Percentiles rank a stretch among this genome's conserved stretches.
Conservation (phyloP, 1,140 invertebrate genomes). For the Batillaria attramentaria region DNA sequence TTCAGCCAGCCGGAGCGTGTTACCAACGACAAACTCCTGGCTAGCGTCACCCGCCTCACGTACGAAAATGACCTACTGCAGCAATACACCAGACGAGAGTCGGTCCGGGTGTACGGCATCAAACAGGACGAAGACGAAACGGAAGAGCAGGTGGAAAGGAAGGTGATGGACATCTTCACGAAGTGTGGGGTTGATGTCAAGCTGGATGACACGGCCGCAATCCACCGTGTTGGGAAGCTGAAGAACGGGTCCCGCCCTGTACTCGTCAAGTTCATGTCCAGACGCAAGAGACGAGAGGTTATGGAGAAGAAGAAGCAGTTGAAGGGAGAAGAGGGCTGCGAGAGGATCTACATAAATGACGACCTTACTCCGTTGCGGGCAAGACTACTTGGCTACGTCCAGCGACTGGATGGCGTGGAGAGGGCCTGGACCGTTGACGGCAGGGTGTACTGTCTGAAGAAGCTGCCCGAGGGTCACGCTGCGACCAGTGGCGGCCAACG, state of each 20-base stretch:
- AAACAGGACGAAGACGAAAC: neutral
- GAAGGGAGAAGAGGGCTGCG: neutral
- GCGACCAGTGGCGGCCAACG: too few species aligned
- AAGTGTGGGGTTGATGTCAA: neutral
- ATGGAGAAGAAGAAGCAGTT: neutral
- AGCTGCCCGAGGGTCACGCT: neutral
- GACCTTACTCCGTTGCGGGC: neutral
- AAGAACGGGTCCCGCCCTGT: neutral
- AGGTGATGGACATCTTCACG: neutral
- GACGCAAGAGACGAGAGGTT: neutral
- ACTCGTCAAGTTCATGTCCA: neutral
- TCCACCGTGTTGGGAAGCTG: neutral
- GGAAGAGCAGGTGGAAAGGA: neutral
- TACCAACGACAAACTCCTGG: neutral
- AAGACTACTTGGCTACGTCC: neutral
- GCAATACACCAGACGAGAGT: neutral
- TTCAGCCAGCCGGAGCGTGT: neutral
- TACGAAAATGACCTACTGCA: neutral
- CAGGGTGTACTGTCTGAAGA: neutral
- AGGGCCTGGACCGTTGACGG: constrained; percentile 6
- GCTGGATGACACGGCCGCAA: neutral
- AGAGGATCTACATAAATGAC: neutral
- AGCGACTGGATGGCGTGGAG: neutral
- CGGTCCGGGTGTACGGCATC: neutral
- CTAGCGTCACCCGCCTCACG: neutral